Evolutionary conservation across 2,797 vertebrate genomes (phyloP), one percentile per base, ranked within the genome.

Genomic region (Varecia variegata): DNA sequence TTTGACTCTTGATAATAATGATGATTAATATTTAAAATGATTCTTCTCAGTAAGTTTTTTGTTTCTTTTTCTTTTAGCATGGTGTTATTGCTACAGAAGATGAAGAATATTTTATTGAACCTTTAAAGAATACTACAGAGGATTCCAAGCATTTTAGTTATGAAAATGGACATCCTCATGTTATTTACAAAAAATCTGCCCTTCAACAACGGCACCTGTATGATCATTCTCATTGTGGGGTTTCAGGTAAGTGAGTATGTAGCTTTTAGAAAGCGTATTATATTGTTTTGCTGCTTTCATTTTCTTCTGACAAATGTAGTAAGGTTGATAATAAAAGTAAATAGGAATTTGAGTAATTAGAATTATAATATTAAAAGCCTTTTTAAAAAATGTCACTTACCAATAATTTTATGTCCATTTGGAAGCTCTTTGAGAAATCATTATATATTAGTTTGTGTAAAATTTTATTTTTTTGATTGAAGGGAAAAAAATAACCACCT

Each of bases 101-200:
- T 98, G 99, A 99, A 96, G 99, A 99, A 96, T 99, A 99, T 99
- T 99, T 99, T 99, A 99, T 99, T 98, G 99, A 99, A 98, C 99
- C 99, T 98, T 99, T 99, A 99, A 99, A 99, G 98, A 99, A 99
- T 98, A 98, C 98, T 97, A 99, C 99, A 97, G 98, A 99, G 98
- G 98, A 99, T 98, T 99, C 99, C 98, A 98, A 98, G 98, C 98
- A 99, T 97, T 99, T 99, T 98, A 99, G 98, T 98, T 99, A 99
- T 96, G 99, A 99, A 98, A 99, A 99, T 96, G 99, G 99, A 97
- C 99, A 99, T 98, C 99, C 99, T 98, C 99, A 99, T 98, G 99
- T 99, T 99, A 99, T 99, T 99, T 99, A 99, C 99, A 99, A 99
- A 99, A 99, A 99, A 97, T 99, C 99, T 98, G 99, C 99, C 94